Evolutionary conservation across 2,797 vertebrate species (phyloP).

Genomic region (Hapalemur alaotrensis): DNA sequence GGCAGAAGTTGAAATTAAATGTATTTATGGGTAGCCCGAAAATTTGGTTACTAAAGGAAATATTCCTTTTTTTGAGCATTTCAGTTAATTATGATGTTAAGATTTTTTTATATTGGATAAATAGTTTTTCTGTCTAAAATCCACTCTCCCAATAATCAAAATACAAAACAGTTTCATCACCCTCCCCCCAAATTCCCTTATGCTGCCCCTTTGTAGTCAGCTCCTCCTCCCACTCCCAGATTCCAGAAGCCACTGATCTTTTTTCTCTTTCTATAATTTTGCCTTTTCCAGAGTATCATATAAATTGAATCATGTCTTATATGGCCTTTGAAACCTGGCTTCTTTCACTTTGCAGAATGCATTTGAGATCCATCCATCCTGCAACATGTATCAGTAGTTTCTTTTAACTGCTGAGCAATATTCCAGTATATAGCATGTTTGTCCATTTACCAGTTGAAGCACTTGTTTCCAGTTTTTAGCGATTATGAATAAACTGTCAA

Average conservation of each 20-base stretch:
- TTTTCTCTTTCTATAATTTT: slow-evolving; percentile 2
- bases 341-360: not conserved
- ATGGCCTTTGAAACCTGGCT: not conserved
- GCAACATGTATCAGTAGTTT: not conserved
- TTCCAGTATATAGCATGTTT: not conserved
- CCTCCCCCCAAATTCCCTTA: not conserved
- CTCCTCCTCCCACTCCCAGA: not conserved
- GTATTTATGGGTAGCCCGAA: not conserved
- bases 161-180: not conserved
- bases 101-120: not conserved
- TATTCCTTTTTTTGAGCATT: not conserved
- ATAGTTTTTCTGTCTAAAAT: not conserved
- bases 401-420: not conserved
- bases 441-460: not conserved
- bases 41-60: slow-evolving; percentile 10
- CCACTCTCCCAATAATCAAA: not conserved
- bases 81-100: slow-evolving; percentile 25
- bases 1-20: slow-evolving; percentile 9
- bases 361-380: not conserved
- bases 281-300: not conserved
- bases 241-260: not conserved
- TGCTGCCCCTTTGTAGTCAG: not conserved
- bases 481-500: not conserved
- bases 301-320: not conserved
- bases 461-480: not conserved